Evolutionary conservation across 2,888 invertebrate species (phyloP).

Genomic region (Laspeyria flexula): DNA sequence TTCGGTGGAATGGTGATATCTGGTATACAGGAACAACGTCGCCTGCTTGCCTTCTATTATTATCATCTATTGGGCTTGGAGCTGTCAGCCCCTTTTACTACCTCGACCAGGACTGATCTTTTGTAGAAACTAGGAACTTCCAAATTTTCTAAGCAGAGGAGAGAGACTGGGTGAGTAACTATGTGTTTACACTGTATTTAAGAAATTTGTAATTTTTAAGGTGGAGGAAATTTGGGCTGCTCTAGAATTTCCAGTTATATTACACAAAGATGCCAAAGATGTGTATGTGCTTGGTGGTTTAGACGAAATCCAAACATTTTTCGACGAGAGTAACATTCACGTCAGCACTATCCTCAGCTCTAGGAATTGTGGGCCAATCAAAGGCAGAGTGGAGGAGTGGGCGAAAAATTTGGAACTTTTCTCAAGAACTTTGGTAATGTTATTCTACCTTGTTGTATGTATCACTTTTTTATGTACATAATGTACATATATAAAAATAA

Average conservation of each 20-base stretch:
- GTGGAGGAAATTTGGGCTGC: constrained; percentile 94
- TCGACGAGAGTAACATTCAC: constrained; percentile 95
- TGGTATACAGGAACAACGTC: too few species aligned
- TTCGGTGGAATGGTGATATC: too few species aligned
- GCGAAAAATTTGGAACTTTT: constrained; percentile 91
- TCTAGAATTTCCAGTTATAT: constrained; percentile 91
- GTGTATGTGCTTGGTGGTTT: constrained; percentile 93
- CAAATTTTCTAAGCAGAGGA: too few species aligned
- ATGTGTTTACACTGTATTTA: neutral
- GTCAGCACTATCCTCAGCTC: constrained; percentile 95
- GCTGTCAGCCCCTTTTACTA: too few species aligned
- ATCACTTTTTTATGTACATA: too few species aligned
- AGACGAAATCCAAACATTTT: constrained; percentile 92
- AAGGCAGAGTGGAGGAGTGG: constrained; percentile 94
- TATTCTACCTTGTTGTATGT: too few species aligned
- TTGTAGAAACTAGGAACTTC: too few species aligned
- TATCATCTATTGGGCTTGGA: too few species aligned
- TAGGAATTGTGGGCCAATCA: constrained; percentile 94
- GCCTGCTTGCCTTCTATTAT: too few species aligned
- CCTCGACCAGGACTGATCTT: too few species aligned
- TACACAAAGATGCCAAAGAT: constrained; percentile 93
- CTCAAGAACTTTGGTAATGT: constrained; percentile 90
- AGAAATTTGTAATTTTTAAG: constrained; percentile 57
- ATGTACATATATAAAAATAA: too few species aligned
- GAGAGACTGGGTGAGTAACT: too few species aligned